phyloP scores from a whole-genome alignment of 2,797 vertebrate species.

The Poecile montanus region DNA sequence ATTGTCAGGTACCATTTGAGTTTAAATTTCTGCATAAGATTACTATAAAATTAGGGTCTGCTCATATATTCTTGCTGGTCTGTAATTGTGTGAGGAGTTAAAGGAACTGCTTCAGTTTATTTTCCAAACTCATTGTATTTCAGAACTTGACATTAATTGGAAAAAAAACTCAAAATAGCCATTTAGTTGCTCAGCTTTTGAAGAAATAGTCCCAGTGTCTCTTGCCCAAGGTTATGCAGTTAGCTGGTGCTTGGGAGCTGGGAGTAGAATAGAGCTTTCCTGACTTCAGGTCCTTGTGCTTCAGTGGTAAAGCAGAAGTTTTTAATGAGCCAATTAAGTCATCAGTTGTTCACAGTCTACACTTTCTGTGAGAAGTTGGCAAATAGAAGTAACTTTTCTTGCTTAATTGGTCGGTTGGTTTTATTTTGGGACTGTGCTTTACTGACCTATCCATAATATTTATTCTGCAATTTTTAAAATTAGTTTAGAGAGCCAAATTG shows the following conservation, averaged over 20 bases:
- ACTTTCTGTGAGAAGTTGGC: slow-evolving; percentile 41
- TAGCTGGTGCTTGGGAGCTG: not conserved
- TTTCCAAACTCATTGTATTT: not conserved
- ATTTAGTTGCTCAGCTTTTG: not conserved
- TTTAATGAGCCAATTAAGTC: slow-evolving; percentile 68
- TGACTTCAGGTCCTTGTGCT: slow-evolving; percentile 20
- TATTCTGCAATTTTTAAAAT: slow-evolving; percentile 9
- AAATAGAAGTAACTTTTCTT: slow-evolving; percentile 50
- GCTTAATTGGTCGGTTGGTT: slow-evolving; percentile 50
- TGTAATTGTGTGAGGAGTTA: not conserved
- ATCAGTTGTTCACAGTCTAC: slow-evolving; percentile 53
- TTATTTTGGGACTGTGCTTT: slow-evolving; percentile 29
- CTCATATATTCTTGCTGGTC: not conserved
- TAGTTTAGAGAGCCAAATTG: not conserved
- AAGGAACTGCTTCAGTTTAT: not conserved
- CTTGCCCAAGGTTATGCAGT: not conserved
- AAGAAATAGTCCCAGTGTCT: not conserved
- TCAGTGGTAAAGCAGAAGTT: slow-evolving; percentile 41
- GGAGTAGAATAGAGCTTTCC: not conserved
- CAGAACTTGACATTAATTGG: not conserved
- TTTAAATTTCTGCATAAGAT: not conserved
- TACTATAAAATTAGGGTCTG: not conserved
- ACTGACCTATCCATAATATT: slow-evolving; percentile 35
- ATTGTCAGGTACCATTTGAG: not conserved
- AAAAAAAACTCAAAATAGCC: not conserved